These are phyloP conservation scores for Pangasius sanitwongsei DNA, from an alignment of 2,797 vertebrate species.

Conservation along the genomic window DNA sequence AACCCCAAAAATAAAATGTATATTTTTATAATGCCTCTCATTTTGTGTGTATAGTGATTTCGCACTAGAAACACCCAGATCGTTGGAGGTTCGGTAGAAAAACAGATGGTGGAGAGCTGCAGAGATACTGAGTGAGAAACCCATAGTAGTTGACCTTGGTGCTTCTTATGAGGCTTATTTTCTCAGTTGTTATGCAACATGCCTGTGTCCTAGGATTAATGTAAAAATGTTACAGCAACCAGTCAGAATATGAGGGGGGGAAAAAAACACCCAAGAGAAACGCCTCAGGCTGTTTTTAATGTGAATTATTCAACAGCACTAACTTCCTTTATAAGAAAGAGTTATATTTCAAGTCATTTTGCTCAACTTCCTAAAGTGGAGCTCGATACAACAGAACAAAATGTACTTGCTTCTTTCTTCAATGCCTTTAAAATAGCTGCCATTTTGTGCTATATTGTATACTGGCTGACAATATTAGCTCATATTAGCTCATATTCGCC, in stretches of 20 bases:
- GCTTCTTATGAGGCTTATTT: neutral
- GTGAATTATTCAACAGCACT: slow-evolving; percentile 2
- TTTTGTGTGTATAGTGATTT: slow-evolving; percentile 10
- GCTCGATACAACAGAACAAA: neutral
- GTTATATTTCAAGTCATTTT: neutral
- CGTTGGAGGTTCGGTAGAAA: slow-evolving; percentile 35
- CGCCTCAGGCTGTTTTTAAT: neutral
- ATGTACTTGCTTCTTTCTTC: neutral
- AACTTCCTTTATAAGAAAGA: slow-evolving; percentile 5
- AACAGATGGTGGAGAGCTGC: neutral
- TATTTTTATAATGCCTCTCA: slow-evolving; percentile 36
- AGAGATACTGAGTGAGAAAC: neutral
- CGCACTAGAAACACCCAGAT: slow-evolving; percentile 25
- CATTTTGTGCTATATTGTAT: slow-evolving; percentile 10
- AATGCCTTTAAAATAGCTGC: neutral
- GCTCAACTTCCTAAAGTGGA: neutral
- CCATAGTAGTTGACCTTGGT: neutral
- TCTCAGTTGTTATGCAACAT: neutral
- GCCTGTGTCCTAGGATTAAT: neutral
- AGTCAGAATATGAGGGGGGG: neutral
- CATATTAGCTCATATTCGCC: neutral
- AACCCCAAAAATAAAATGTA: slow-evolving; percentile 45
- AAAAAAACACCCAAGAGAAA: neutral
- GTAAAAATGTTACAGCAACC: neutral
- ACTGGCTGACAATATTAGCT: neutral